Base-by-base conservation (phyloP, 1,140 invertebrate genomes). In the Hyles euphorbiae region DNA sequence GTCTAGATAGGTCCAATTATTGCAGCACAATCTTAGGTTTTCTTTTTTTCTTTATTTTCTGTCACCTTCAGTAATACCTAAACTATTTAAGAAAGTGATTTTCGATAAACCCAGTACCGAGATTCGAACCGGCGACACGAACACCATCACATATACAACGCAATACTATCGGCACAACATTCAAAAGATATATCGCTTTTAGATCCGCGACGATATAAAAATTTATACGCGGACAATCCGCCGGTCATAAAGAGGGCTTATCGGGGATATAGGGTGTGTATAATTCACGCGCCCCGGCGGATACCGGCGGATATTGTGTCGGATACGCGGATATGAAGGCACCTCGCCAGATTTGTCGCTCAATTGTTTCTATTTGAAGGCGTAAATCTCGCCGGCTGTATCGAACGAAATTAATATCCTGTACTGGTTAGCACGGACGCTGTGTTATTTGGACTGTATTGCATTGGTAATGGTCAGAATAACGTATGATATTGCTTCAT, bases 211-310 rank as follows among this genome's bases (percentile, higher is more conserved):
- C 58, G 68, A 67, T 74, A 74, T 74, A 74, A 71, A 74, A 65
- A 74, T 74, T 71, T 74, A 74, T 74, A 74, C 60, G 54, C 34
- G 47, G 54, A 56, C 65, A 61, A 71, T 74, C 72, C 65, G 48
- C 47, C 58, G 68, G 61, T 67, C 64, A 64, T 71, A 71, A 70
- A 70, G 10, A 33, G 55, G 62, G 64, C 61, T 71, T 68, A 68
- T 60, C 55, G 44, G 51, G 63, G 65, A 73, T 74, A 62, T 51
- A 34, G 33, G 49, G n/a, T 56, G 68, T 47, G 53, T 60, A 71
- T 74, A 74, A 71, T 60, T 74, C 72, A 71, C 68, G 65, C 60
- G 64, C 56, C 6, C 55, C 51, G 48, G 49, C 55, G 63, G 61
- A 68, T 68, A 63, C 45, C 48, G 51, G 56, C 56, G 50, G 63